Conservation (phyloP, 2,113 vertebrate genomes). For the Rhinogobius similis region DNA sequence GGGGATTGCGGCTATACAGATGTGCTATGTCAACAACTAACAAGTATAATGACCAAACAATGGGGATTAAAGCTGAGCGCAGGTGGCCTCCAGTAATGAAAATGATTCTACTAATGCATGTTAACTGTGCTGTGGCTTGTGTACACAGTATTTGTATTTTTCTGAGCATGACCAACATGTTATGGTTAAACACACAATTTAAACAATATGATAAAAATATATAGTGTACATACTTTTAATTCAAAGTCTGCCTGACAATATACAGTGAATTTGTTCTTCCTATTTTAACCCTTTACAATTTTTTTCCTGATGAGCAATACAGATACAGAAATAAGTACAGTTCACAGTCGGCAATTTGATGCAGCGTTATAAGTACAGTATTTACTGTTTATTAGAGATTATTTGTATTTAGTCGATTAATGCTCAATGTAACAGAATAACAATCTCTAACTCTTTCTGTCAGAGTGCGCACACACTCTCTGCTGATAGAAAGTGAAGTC, state of each 20-base stretch:
- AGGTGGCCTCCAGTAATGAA: constrained; percentile 38
- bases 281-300: neutral
- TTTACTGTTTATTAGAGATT: constrained; percentile 26
- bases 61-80: constrained; percentile 17
- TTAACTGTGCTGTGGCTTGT: neutral
- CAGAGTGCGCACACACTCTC: constrained; percentile 41
- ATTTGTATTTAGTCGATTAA: constrained; percentile 26
- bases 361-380: neutral
- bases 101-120: constrained; percentile 2
- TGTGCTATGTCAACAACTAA: constrained; percentile 41
- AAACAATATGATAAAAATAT: neutral
- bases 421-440: constrained; percentile 18
- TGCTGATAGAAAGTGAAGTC: constrained; percentile 55
- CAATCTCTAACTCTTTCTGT: constrained; percentile 34
- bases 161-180: too few species aligned
- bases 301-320: neutral
- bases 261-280: too few species aligned
- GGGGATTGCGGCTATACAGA: constrained; percentile 27
- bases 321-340: constrained; percentile 1
- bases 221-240: neutral
- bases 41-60: constrained; percentile 47
- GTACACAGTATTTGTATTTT: constrained; percentile 40
- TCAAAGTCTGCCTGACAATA: neutral
- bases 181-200: constrained; percentile 13
- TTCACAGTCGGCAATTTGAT: constrained; percentile 6